Percentiles rank a stretch among this genome's conserved stretches.
These are phyloP conservation scores for Camelus bactrianus DNA, from an alignment of 2,113 vertebrate genomes.

Conservation along the genomic window DNA sequence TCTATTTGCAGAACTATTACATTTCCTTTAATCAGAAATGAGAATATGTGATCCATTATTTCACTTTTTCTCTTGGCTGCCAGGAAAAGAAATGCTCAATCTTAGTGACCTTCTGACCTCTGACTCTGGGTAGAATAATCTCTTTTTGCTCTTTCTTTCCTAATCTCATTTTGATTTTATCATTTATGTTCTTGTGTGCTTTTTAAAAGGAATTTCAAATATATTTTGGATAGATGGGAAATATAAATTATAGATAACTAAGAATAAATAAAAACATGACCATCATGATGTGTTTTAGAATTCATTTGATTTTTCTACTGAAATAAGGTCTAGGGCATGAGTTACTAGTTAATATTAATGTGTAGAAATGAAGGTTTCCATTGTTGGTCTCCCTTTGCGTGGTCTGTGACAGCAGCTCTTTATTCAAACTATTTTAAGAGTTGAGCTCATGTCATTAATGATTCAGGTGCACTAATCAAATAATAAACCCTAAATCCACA, in stretches of 20 bases:
- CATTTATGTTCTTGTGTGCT: neutral
- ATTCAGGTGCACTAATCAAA: slow-evolving; percentile 83
- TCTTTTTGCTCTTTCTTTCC: neutral
- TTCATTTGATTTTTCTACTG: slow-evolving; percentile 58
- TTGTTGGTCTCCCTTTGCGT: slow-evolving; percentile 45
- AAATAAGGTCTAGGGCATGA: slow-evolving; percentile 50
- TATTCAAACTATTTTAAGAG: slow-evolving; percentile 82
- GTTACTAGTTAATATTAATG: slow-evolving; percentile 74
- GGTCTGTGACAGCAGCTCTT: slow-evolving; percentile 69
- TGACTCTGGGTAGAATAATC: neutral
- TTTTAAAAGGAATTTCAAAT: slow-evolving; percentile 14
- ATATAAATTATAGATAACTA: slow-evolving; percentile 66
- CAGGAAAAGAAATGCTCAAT: neutral
- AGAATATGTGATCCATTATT: neutral
- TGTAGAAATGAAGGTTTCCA: slow-evolving; percentile 59
- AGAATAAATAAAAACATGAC: slow-evolving; percentile 58
- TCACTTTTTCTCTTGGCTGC: neutral
- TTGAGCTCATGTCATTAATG: slow-evolving; percentile 80
- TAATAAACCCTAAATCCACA: slow-evolving; percentile 77
- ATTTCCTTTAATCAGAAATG: neutral
- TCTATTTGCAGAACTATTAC: neutral
- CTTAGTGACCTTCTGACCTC: neutral
- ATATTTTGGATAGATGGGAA: slow-evolving; percentile 19
- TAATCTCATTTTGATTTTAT: neutral
- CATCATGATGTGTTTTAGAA: slow-evolving; percentile 49